Evolutionary conservation across 2,797 vertebrate species (phyloP).

Genomic region (Aphelocoma californica): DNA sequence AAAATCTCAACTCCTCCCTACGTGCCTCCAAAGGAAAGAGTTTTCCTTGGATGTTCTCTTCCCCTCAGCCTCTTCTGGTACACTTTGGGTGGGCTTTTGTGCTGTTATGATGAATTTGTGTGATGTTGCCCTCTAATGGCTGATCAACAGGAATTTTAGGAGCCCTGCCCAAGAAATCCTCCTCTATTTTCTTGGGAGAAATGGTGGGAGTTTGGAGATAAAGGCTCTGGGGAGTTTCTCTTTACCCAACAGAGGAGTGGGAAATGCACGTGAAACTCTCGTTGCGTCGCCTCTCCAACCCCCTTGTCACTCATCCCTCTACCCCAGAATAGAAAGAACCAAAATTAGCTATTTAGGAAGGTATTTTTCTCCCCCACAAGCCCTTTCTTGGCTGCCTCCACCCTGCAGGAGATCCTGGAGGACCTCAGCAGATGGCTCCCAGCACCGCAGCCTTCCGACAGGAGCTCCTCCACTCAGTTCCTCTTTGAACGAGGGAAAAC

Average conservation of each 20-base stretch:
- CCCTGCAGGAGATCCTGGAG: background rate
- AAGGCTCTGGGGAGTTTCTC: background rate
- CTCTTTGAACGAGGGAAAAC: constrained; percentile 45
- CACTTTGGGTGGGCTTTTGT: background rate
- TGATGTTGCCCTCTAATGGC: constrained; percentile 34
- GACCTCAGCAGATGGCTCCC: background rate
- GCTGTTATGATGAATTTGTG: background rate
- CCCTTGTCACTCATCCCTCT: background rate
- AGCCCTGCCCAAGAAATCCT: background rate
- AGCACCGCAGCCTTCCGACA: background rate
- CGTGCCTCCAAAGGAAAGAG: background rate
- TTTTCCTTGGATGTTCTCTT: background rate
- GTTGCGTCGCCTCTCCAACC: accelerated
- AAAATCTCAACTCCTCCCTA: background rate
- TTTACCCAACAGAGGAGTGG: background rate
- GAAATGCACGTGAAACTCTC: accelerated
- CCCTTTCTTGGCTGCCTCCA: background rate
- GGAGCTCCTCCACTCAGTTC: constrained; percentile 41
- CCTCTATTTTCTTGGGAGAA: background rate
- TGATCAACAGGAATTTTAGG: background rate
- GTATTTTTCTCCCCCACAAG: accelerated
- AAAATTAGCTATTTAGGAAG: background rate
- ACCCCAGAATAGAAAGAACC: background rate
- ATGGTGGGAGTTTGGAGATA: too few species aligned
- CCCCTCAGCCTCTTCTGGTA: background rate